Percentiles rank a stretch among this genome's conserved stretches.
Evolutionary conservation across 2,888 invertebrate species (phyloP).

Genomic region (Drosophila tripunctata): DNA sequence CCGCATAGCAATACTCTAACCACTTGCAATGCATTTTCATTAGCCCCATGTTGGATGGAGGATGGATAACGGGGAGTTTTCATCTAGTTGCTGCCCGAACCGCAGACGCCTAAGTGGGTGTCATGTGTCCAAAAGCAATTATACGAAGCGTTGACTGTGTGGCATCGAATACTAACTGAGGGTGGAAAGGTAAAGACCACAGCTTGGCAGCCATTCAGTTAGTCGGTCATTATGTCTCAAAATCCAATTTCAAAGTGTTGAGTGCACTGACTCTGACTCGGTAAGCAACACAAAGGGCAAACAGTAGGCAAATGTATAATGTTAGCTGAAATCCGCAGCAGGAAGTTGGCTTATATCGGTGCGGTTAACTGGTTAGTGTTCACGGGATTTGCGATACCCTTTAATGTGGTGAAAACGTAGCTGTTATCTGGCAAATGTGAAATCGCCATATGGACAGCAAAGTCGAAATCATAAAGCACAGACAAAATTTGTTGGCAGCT

Average conservation of each 20-base stretch:
- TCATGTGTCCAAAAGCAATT: constrained; percentile 67
- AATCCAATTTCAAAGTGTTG: constrained; percentile 70
- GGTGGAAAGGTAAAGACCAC: background rate
- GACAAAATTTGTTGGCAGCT: constrained; percentile 20
- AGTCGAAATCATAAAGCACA: constrained; percentile 25
- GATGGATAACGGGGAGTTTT: constrained; percentile 6
- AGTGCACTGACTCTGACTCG: constrained; percentile 35
- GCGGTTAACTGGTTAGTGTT: constrained; percentile 9
- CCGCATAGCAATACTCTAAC: background rate
- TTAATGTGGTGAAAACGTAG: constrained; percentile 4
- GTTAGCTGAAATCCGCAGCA: background rate
- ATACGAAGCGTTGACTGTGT: constrained; percentile 37
- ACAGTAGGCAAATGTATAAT: constrained; percentile 1
- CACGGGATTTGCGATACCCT: constrained; percentile 27
- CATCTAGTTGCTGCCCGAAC: constrained; percentile 12
- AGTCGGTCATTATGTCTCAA: constrained; percentile 60
- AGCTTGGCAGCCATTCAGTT: constrained; percentile 28
- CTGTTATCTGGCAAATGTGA: constrained; percentile 24
- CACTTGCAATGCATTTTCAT: constrained; percentile 52
- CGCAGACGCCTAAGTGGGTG: constrained; percentile 40
- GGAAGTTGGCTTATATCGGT: constrained; percentile 3
- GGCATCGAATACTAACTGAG: background rate
- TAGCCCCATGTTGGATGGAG: too few species aligned
- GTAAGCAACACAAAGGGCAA: background rate
- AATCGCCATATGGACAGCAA: constrained; percentile 55